Evolutionary conservation across 2,888 invertebrate species (phyloP).

Genomic region (Diogma glabrata): DNA sequence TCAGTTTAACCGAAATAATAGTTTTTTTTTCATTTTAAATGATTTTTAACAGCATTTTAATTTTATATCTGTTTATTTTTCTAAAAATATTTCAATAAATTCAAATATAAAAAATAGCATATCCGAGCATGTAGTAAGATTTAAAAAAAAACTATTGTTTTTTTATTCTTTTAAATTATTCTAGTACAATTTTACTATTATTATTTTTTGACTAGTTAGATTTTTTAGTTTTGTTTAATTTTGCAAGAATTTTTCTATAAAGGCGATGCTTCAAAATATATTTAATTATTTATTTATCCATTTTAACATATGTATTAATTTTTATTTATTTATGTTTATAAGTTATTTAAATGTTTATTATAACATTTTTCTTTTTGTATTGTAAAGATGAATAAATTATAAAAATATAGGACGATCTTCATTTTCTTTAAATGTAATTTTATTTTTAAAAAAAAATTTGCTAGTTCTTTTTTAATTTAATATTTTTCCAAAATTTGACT

Average conservation of each 20-base stretch:
- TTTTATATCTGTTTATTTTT: too few relatives aligned
- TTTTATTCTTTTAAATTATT: background rate
- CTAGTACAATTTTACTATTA: background rate
- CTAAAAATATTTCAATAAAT: too few relatives aligned
- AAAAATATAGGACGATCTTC: conserved; percentile 11
- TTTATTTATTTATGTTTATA: conserved; percentile 1
- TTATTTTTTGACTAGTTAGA: background rate
- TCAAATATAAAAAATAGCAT: background rate
- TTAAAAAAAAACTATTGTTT: background rate
- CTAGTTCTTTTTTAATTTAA: conserved; percentile 3
- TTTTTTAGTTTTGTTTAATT: background rate
- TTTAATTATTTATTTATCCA: background rate
- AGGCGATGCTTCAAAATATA: conserved; percentile 6
- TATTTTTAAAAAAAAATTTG: conserved; percentile 2
- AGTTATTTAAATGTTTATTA: background rate
- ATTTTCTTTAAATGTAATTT: background rate
- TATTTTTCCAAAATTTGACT: conserved; percentile 5
- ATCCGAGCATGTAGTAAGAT: background rate
- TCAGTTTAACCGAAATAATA: too few relatives aligned
- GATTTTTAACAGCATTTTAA: too few relatives aligned
- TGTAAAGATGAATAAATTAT: conserved; percentile 10
- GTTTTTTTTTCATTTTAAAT: too few relatives aligned
- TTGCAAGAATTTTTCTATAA: conserved; percentile 11
- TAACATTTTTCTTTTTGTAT: background rate
- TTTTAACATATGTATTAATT: background rate